These are phyloP conservation scores for Hemiprocne comata DNA, from an alignment of 2,113 vertebrate species.

Conservation along the genomic window DNA sequence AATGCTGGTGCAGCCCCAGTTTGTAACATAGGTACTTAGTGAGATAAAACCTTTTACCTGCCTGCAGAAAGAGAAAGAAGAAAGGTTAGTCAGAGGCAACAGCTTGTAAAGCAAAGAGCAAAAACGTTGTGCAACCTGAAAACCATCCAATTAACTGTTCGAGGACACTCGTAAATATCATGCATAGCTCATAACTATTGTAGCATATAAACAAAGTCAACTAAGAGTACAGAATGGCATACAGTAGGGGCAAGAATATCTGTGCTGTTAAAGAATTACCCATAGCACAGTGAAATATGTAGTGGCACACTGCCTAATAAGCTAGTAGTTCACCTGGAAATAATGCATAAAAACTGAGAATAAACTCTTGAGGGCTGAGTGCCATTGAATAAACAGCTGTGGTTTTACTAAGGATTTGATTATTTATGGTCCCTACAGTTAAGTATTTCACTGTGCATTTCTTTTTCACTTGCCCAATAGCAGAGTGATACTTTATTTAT, in stretches of 20 bases:
- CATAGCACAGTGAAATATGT: background rate
- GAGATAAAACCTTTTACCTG: background rate
- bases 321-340: background rate
- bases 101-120: background rate
- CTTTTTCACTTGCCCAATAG: constrained; percentile 28
- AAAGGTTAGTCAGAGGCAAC: background rate
- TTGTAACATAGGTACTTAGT: background rate
- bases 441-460: background rate
- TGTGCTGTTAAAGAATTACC: background rate
- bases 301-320: background rate
- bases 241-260: background rate
- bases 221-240: background rate
- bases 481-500: background rate
- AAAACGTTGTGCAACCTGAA: background rate
- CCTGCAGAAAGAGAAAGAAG: background rate
- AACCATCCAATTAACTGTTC: background rate
- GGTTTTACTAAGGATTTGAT: background rate
- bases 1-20: background rate
- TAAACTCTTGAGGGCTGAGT: background rate
- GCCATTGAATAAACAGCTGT: background rate
- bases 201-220: background rate
- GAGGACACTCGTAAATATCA: background rate
- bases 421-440: constrained; percentile 4
- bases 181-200: background rate
- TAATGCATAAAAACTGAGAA: background rate